These are phyloP conservation scores for Onychomys torridus DNA, from an alignment of 2,797 vertebrate genomes.

Conservation along the genomic window DNA sequence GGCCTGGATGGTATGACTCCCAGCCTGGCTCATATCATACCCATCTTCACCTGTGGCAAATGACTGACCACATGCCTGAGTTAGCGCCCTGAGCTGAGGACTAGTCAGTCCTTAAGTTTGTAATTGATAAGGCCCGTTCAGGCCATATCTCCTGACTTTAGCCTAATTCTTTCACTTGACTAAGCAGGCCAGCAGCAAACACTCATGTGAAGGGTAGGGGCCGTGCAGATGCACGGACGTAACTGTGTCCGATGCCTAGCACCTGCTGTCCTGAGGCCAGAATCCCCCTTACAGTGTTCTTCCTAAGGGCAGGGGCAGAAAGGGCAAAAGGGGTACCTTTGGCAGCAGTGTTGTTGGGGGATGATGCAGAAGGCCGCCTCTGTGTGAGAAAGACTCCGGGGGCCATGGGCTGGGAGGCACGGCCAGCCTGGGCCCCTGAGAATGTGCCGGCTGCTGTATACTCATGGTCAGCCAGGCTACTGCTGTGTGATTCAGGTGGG, in stretches of 20 bases:
- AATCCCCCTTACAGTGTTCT: not conserved
- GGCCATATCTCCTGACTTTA: not conserved
- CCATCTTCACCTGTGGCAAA: not conserved
- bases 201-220: accelerated
- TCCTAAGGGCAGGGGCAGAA: not conserved
- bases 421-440: slow-evolving; percentile 91
- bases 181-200: not conserved
- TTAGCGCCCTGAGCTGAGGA: slow-evolving; percentile 8
- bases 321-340: slow-evolving; percentile 86
- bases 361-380: slow-evolving; percentile 94
- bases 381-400: slow-evolving; percentile 97
- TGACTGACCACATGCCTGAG: not conserved
- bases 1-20: not conserved
- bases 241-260: slow-evolving; percentile 82
- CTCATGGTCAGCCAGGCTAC: slow-evolving; percentile 95
- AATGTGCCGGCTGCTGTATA: slow-evolving; percentile 91
- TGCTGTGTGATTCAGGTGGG: slow-evolving; percentile 92
- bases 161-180: not conserved
- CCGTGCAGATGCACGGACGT: accelerated
- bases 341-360: slow-evolving; percentile 92
- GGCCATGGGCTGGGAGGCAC: slow-evolving; percentile 95
- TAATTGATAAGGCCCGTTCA: not conserved
- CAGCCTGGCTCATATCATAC: not conserved
- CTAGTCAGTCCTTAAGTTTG: not conserved
- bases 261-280: not conserved